Conservation (phyloP, 2,888 invertebrate genomes). For the Agapostemon virescens region DNA sequence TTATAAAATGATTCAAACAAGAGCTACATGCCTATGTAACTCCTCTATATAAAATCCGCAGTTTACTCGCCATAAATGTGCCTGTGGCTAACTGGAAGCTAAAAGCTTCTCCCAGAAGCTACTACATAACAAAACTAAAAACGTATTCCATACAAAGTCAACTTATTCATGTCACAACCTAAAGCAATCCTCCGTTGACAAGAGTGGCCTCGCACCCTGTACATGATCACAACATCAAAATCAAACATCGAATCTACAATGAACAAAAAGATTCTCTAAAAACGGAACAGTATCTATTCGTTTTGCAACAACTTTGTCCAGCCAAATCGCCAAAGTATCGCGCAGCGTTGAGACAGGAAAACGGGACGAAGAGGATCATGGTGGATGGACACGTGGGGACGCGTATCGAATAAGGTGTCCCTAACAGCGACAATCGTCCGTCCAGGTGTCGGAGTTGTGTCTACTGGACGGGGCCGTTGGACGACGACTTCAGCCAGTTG, state of each 20-base stretch:
- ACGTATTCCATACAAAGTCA: too few species aligned
- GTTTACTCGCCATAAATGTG: too few species aligned
- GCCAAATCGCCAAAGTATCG: not conserved
- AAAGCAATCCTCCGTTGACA: too few species aligned
- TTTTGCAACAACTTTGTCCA: not conserved
- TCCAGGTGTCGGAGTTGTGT: constrained; percentile 51
- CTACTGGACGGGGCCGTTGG: constrained; percentile 81
- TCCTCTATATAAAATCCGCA: too few species aligned
- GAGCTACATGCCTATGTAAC: too few species aligned
- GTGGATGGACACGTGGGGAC: not conserved
- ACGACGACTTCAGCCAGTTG: constrained; percentile 84
- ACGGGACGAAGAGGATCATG: not conserved
- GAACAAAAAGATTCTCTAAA: not conserved
- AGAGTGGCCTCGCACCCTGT: too few species aligned
- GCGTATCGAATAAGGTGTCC: constrained; percentile 50
- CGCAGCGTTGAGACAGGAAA: constrained; percentile 33
- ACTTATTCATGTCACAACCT: too few species aligned
- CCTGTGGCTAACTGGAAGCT: too few species aligned
- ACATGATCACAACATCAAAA: not conserved
- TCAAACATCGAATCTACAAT: not conserved
- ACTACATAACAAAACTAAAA: too few species aligned
- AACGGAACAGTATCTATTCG: not conserved
- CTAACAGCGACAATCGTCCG: constrained; percentile 61
- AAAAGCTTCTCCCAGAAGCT: too few species aligned
- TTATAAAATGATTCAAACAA: too few species aligned